These are phyloP conservation scores for Tachyglossus aculeatus DNA, from an alignment of 2,797 vertebrate species.

Conservation along the genomic window DNA sequence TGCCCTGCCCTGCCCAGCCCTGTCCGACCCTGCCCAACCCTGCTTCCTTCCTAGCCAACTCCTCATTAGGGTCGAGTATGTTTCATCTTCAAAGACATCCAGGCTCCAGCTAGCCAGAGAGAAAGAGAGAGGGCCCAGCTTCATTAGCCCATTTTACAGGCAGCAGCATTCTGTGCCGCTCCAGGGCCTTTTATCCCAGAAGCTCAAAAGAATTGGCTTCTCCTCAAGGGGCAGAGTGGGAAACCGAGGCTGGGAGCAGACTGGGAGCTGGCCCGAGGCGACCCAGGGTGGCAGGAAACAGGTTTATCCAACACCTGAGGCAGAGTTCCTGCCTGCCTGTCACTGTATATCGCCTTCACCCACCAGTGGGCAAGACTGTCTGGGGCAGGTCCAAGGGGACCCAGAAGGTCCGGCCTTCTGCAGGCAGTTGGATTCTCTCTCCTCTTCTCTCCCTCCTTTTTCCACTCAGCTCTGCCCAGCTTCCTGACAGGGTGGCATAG, in stretches of 20 bases:
- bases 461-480: neutral
- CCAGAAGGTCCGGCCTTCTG: constrained; percentile 7
- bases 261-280: neutral
- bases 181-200: constrained; percentile 39
- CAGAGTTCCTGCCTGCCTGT: neutral
- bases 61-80: constrained; percentile 35
- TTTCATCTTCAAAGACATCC: constrained; percentile 58
- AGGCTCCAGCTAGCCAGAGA: constrained; percentile 18
- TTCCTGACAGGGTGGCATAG: too few relatives aligned
- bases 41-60: constrained; percentile 26
- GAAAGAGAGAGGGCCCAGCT: neutral
- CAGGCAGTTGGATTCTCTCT: neutral
- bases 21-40: neutral
- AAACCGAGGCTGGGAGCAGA: constrained; percentile 38
- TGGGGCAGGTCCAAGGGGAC: neutral
- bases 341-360: neutral
- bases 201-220: constrained; percentile 36
- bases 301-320: neutral
- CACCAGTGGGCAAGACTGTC: neutral
- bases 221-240: neutral
- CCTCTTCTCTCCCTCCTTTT: neutral
- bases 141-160: constrained; percentile 50
- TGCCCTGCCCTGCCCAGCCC: too few relatives aligned
- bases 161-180: constrained; percentile 38
- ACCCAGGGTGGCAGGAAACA: neutral